Conservation (phyloP, 2,797 vertebrate genomes). For the Notoglanidium macrostoma region DNA sequence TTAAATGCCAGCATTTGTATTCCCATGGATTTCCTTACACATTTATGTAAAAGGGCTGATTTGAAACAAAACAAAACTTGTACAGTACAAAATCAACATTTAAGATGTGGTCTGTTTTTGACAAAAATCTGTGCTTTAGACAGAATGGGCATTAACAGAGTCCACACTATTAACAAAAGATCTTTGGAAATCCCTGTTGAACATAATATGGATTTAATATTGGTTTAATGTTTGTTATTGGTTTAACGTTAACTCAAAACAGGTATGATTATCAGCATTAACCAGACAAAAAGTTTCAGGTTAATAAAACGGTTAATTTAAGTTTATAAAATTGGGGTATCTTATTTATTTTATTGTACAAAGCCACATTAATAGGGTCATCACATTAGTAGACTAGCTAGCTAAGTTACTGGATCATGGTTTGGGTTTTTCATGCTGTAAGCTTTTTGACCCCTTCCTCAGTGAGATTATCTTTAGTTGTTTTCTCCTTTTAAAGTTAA, state of each 20-base stretch:
- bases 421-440: not conserved
- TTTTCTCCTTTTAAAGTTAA: not conserved
- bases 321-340: not conserved
- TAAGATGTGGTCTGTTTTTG: slow-evolving; percentile 1
- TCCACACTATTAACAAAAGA: slow-evolving; percentile 41
- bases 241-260: not conserved
- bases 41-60: too few relatives aligned
- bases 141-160: slow-evolving; percentile 14
- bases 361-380: not conserved
- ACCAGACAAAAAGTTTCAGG: not conserved
- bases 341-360: not conserved
- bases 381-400: not conserved
- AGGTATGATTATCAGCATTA: not conserved
- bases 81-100: not conserved
- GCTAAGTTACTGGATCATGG: not conserved
- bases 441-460: not conserved
- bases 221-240: not conserved
- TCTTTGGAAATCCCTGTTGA: slow-evolving; percentile 32
- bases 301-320: not conserved
- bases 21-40: not conserved
- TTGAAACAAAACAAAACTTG: too few relatives aligned
- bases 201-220: not conserved
- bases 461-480: not conserved
- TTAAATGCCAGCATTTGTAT: not conserved
- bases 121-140: slow-evolving; percentile 41